Evolutionary conservation across 2,888 invertebrate genomes (phyloP).

Genomic region (Glyphotaelius pellucidus): DNA sequence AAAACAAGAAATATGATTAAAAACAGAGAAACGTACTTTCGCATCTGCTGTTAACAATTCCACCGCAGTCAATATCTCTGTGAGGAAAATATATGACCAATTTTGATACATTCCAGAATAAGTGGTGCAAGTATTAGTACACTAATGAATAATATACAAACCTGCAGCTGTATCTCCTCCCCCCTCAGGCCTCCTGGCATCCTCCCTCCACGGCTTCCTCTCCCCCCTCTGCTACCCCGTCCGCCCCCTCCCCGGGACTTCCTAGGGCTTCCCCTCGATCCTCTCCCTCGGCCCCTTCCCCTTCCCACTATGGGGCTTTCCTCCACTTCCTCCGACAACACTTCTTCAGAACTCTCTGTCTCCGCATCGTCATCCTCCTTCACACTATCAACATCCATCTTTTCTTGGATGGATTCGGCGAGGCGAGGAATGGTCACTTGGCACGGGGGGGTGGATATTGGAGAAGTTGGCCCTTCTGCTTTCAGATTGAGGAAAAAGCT

Average conservation of each 20-base stretch:
- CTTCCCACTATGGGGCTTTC: slow-evolving; percentile 69
- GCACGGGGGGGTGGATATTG: slow-evolving; percentile 71
- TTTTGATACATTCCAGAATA: background rate
- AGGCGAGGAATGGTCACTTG: slow-evolving; percentile 67
- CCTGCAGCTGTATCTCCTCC: slow-evolving; percentile 65
- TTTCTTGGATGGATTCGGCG: slow-evolving; percentile 56
- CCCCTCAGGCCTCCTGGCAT: slow-evolving; percentile 71
- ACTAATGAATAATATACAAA: slow-evolving; percentile 25
- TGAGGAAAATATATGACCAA: background rate
- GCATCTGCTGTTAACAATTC: no score
- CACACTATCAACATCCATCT: slow-evolving; percentile 61
- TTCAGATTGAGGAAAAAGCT: slow-evolving; percentile 68
- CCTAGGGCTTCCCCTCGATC: slow-evolving; percentile 68
- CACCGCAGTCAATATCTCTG: background rate
- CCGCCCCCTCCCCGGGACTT: slow-evolving; percentile 67
- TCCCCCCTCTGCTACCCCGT: slow-evolving; percentile 69
- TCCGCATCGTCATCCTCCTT: slow-evolving; percentile 69
- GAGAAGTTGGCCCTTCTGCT: slow-evolving; percentile 72
- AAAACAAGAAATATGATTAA: no score
- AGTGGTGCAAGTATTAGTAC: background rate
- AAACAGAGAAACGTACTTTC: no score
- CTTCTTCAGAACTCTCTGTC: slow-evolving; percentile 22
- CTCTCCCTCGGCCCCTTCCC: slow-evolving; percentile 67
- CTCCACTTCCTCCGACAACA: slow-evolving; percentile 28
- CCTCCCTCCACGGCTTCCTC: slow-evolving; percentile 71